A percentile compares a stretch with the other conserved stretches of the same genome.
Evolutionary conservation across 92 coral and sea anemone genomes (phyloP).

Genomic region (Epizoanthus fatuus): DNA sequence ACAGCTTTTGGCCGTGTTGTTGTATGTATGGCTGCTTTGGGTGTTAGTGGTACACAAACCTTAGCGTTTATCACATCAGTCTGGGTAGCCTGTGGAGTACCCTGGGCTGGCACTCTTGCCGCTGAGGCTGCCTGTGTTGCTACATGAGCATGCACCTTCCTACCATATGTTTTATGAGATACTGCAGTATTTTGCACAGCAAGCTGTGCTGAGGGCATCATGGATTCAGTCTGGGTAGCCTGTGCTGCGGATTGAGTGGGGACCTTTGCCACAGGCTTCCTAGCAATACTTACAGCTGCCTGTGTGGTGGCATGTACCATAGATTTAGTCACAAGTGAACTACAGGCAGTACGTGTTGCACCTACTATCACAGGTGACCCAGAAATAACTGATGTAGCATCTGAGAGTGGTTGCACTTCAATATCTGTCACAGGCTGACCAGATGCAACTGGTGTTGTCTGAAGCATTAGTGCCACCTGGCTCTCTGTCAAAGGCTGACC

Average conservation of each 20-base stretch:
- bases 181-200: not conserved
- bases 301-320: conserved; percentile 7
- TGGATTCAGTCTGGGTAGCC: conserved; percentile 23
- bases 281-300: conserved; percentile 3
- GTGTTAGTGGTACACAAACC: not conserved
- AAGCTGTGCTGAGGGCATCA: not conserved
- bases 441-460: conserved; percentile 42
- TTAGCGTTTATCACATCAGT: not conserved
- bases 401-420: not conserved
- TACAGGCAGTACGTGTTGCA: not conserved
- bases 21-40: not conserved
- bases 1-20: not conserved
- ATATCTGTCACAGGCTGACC: not conserved
- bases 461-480: conserved; percentile 35
- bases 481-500: conserved; percentile 32
- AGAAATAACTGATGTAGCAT: not conserved
- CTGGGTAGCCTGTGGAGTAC: conserved; percentile 36
- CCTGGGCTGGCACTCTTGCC: not conserved
- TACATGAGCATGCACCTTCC: not conserved
- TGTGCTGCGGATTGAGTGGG: not conserved
- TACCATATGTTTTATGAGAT: not conserved
- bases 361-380: not conserved
- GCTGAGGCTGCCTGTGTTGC: conserved; percentile 36
- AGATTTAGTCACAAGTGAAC: not conserved
- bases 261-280: not conserved